Base-by-base conservation (phyloP, 2,888 invertebrate genomes). In the Conistra vaccinii region DNA sequence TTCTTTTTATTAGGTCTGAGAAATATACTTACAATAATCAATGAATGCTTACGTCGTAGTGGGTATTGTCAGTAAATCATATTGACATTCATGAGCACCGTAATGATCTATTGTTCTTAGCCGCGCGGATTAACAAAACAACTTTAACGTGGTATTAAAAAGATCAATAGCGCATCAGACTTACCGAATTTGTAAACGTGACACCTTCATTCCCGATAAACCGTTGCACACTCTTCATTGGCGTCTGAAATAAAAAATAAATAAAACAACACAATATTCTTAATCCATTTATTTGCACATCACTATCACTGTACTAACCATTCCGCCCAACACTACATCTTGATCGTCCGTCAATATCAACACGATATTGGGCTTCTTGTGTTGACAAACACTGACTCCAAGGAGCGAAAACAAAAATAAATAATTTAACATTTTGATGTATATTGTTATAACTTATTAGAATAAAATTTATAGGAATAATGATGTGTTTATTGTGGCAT, bases 331-430 rank as follows among this genome's bases (percentile, higher is more conserved):
- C n/a, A 97, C 94, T 5, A 97, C 95, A 96, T 99, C 99, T 93
- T 99, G 98, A 94, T 99, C 99, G 92, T 99, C 99, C 0, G 98
- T 98, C 69, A 99, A 89, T 85, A 99, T 96, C 57, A 99, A 90
- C 63, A 99, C 96, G 90, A 99, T 97, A 94, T 99, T 99, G 45
- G 98, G 97, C 89, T 89, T 92, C 63, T 83, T 90, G 45, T 79
- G 81, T 57, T 88, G 90, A 83, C 93, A 91, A 66, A 89, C 83
- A 74, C 84, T 86, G 71, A 83, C 81, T 57, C 90, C 88, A 68
- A 90, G 80, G 74, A 93, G 79, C 48, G 92, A 87, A 76, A 94
- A 88, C 83, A 96, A 89, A 76, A 96, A 88, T 87, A 95, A 89
- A 93, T 91, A 93, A 91, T 91, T 93, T 90, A 95, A 92, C 95